Conservation (phyloP, 2,113 vertebrate species). For the Pandion haliaetus region DNA sequence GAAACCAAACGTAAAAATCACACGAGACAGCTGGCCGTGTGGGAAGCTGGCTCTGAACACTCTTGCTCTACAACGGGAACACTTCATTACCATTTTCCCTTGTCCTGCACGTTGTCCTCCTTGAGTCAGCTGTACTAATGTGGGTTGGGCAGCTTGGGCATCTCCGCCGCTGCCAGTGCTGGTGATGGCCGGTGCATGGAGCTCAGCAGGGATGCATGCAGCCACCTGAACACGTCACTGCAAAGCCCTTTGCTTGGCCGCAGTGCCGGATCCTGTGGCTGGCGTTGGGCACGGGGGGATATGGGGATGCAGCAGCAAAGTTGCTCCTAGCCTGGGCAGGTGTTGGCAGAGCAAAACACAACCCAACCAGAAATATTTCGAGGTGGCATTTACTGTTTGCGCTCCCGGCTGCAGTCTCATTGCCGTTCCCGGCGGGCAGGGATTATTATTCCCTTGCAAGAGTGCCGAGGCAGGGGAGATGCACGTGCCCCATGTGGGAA, state of each 20-base stretch:
- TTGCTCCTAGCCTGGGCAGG: background rate
- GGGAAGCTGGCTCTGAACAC: background rate
- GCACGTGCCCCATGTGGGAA: rapidly evolving
- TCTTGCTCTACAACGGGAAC: background rate
- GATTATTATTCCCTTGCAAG: background rate
- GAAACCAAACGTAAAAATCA: background rate
- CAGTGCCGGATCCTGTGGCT: background rate
- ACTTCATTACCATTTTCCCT: background rate
- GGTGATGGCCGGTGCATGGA: rapidly evolving
- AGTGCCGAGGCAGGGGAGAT: background rate
- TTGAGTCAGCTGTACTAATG: background rate
- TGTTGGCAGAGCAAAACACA: background rate
- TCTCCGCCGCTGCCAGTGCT: rapidly evolving
- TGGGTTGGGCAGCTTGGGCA: background rate
- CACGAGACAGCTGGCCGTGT: background rate
- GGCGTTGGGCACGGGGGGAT: rapidly evolving
- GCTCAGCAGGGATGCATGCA: background rate
- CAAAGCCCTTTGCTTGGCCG: background rate
- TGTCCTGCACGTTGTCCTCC: background rate
- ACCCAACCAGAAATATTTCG: background rate
- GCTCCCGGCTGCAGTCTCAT: background rate
- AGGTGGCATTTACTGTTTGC: background rate
- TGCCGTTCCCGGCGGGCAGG: background rate
- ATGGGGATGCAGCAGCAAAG: background rate
- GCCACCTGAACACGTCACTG: background rate